Evolutionary conservation across 1,140 invertebrate species (phyloP).

Genomic region (Drosophila obscura): DNA sequence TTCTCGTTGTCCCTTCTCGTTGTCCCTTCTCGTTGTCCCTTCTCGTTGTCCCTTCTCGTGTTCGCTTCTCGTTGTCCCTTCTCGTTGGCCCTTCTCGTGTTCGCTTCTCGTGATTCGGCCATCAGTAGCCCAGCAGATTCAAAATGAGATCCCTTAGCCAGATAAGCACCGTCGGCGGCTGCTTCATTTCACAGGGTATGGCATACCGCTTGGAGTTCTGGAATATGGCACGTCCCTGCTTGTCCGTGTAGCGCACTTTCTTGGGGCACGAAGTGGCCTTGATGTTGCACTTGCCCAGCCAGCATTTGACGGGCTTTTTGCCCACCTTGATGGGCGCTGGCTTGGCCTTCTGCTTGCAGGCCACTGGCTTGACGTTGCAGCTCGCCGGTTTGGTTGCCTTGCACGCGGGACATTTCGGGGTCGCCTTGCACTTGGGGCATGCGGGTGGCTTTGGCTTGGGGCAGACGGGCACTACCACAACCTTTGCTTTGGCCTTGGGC

Average conservation of each 20-base stretch:
- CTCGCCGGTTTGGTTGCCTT: no score
- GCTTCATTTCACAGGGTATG: slow-evolving; percentile 75
- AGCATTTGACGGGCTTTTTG: neutral
- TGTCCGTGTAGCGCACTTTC: slow-evolving; percentile 40
- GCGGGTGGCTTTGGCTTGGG: neutral
- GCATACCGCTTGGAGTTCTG: slow-evolving; percentile 52
- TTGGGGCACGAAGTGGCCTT: neutral
- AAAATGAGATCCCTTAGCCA: slow-evolving; percentile 39
- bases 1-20: no score
- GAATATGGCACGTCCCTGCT: slow-evolving; percentile 67
- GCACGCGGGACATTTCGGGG: no score
- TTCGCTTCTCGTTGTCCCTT: no score
- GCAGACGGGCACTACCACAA: neutral
- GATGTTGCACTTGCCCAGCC: neutral
- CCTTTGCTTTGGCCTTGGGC: slow-evolving; percentile 4
- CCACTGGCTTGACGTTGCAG: no score
- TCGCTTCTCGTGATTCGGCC: no score
- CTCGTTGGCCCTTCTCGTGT: no score
- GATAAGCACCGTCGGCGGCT: slow-evolving; percentile 61
- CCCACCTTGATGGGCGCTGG: neutral
- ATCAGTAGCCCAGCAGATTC: slow-evolving; percentile 2
- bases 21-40: no score
- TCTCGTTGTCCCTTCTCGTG: no score
- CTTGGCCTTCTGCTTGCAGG: neutral
- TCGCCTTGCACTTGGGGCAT: no score